phyloP scores from a whole-genome alignment of 2,888 invertebrate species.

The Argyresthia goedartella region DNA sequence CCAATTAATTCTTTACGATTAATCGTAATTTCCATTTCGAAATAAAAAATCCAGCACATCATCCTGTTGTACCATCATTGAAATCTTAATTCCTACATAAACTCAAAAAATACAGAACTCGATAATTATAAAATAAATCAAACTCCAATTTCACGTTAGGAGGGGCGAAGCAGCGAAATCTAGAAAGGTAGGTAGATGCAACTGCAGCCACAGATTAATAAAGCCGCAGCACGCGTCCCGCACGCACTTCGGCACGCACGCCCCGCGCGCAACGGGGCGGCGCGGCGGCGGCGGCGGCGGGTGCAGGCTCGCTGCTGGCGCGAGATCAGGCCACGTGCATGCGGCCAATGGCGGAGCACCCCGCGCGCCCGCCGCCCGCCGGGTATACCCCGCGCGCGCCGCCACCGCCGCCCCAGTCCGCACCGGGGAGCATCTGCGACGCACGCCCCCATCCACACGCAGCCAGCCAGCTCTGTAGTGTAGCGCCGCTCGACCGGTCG shows the following conservation, averaged over 20 bases:
- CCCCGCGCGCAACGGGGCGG: neutral
- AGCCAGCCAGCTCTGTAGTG: neutral
- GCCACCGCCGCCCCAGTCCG: conserved; percentile 12
- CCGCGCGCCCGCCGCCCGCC: conserved; percentile 46
- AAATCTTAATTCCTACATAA: too few species aligned
- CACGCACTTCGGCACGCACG: neutral
- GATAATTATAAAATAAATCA: neutral
- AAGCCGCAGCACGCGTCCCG: too few species aligned
- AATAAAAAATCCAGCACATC: too few species aligned
- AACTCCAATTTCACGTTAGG: neutral
- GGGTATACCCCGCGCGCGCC: conserved; percentile 15
- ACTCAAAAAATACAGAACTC: too few species aligned
- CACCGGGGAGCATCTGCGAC: conserved; percentile 11
- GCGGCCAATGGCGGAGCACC: conserved; percentile 82
- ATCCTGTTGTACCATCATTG: too few species aligned
- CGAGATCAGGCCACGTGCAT: conserved; percentile 65
- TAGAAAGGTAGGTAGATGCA: too few species aligned
- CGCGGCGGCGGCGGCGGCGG: conserved; percentile 10
- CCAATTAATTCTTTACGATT: too few species aligned
- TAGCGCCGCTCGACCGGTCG: too few species aligned
- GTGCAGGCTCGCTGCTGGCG: conserved; percentile 10
- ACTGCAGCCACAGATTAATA: too few species aligned
- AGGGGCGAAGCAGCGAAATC: neutral
- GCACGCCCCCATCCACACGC: too few species aligned
- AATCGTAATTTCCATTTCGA: too few species aligned